phyloP scores from a whole-genome alignment of 2,888 invertebrate species.

The Stramonita haemastoma region DNA sequence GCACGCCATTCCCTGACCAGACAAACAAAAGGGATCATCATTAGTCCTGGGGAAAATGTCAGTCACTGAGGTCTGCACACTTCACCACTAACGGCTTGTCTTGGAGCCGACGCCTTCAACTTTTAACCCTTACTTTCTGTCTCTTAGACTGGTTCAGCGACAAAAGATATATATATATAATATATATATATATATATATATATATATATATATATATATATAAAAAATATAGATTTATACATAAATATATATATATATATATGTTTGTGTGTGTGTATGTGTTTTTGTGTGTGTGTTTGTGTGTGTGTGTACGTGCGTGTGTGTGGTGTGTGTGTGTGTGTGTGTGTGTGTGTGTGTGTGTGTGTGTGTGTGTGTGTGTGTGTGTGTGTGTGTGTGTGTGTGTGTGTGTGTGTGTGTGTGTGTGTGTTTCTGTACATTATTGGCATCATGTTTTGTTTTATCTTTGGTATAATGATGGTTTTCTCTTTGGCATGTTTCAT shows the following conservation, averaged over 20 bases:
- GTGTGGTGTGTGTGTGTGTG: conserved; percentile 2
- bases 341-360: neutral
- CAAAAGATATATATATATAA: neutral
- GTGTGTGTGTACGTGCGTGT: conserved; percentile 19
- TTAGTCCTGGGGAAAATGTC: too few species aligned
- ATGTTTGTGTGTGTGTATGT: neutral
- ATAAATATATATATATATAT: too few species aligned
- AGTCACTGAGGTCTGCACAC: too few species aligned
- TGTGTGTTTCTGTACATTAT: neutral
- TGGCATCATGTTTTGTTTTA: too few species aligned
- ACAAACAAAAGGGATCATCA: too few species aligned
- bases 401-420: conserved; percentile 2
- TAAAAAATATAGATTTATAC: neutral
- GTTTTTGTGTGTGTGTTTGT: neutral
- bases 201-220: neutral
- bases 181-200: too few species aligned
- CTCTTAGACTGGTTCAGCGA: neutral
- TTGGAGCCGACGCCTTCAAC: too few species aligned
- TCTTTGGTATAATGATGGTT: too few species aligned
- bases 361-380: neutral
- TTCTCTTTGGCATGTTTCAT: too few species aligned
- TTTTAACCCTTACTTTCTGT: neutral
- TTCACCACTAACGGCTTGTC: too few species aligned
- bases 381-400: neutral
- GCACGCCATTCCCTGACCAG: too few species aligned